Base-by-base conservation (phyloP, 2,797 vertebrate species). In the Zenarchopterus dispar region DNA sequence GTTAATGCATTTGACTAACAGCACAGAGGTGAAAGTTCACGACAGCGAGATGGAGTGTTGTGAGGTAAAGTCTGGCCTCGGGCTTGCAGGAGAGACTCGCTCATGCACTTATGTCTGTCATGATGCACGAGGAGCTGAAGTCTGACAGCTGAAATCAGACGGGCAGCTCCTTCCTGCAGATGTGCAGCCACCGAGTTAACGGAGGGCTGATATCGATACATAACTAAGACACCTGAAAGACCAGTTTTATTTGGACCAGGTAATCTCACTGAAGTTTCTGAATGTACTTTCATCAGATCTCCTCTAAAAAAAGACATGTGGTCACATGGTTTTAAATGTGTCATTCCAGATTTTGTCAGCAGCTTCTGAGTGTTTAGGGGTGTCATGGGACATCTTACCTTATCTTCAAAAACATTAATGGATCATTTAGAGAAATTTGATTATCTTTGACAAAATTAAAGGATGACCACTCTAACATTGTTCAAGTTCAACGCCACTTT, bases 1-100 rank as follows among this genome's bases (percentile, higher is more conserved):
- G 23, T 52, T 68, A 16, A 22, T 52, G 33, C 44, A 19, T 71
- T 48, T 59, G 33, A 52, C 8, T 57, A 21, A 70, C 17, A 24
- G 51, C 26, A 15, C 13, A 9, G 13, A 69, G 73, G 55, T 53
- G 56, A 68, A 19, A 8, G 56, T 17, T 46, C 43, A 62, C 54
- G 45, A 80, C 46, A 47, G 13, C 51, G 21, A 19, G 8, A 49
- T 33, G 18, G 51, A 46, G 13, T 39, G 13, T 39, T 5, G n/a
- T 8, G 9, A 0, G 5, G 39, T 3, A n/a, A 39, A 10, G 47
- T 39, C 18, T 28, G 26, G 18, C 44, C 44, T 26, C 21, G n/a
- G 45, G 24, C 54, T 36, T 21, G 1, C 19, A 4, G 47, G 21
- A 45, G 41, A 67, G 55, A 45, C 46, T 49, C 53, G 16, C 1